phyloP scores from a whole-genome alignment of 2,113 vertebrate genomes.

The Ammodramus savannarum region DNA sequence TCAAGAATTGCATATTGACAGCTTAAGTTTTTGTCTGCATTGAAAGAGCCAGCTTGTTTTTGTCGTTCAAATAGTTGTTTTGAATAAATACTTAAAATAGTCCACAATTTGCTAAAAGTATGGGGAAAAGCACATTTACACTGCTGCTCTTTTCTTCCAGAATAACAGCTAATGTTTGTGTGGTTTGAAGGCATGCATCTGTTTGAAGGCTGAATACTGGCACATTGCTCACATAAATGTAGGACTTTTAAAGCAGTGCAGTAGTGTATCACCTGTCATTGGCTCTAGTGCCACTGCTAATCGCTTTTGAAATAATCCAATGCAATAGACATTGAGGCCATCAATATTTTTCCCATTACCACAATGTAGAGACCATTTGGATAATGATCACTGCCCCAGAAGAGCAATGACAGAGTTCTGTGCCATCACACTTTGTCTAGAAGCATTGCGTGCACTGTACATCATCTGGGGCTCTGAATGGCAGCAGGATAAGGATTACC shows the following conservation, averaged over 20 bases:
- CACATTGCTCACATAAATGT: not conserved
- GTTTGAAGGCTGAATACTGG: not conserved
- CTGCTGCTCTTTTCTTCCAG: not conserved
- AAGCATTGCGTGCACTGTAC: accelerated
- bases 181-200: not conserved
- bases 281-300: not conserved
- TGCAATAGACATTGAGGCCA: not conserved
- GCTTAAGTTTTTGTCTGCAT: not conserved
- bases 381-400: not conserved
- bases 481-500: not conserved
- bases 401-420: not conserved
- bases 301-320: not conserved
- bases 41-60: not conserved
- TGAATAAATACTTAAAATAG: not conserved
- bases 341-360: not conserved
- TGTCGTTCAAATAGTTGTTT: not conserved
- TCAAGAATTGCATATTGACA: not conserved
- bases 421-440: not conserved
- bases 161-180: not conserved
- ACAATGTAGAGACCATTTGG: not conserved
- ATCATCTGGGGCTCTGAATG: accelerated
- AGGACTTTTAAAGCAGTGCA: not conserved
- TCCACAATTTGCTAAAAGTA: not conserved
- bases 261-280: not conserved
- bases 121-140: not conserved